A percentile compares a stretch with the other conserved stretches of the same genome.
phyloP scores from a whole-genome alignment of 2,888 invertebrate genomes.

The Andrena marginata region DNA sequence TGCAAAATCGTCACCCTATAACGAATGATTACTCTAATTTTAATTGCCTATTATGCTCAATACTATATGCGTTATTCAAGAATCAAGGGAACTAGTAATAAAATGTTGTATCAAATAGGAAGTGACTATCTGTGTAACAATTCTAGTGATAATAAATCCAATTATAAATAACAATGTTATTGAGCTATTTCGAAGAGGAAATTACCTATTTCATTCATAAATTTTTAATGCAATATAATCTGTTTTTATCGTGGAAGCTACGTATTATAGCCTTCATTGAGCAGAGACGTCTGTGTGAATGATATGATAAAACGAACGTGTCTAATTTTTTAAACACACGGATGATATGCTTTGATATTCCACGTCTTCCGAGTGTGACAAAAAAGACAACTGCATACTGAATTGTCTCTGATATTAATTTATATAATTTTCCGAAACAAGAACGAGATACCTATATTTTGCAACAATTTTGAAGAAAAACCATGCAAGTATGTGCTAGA shows the following conservation, averaged over 20 bases:
- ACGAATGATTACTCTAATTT: not conserved
- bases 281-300: not conserved
- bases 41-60: not conserved
- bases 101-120: slow-evolving; percentile 34
- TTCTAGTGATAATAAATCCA: slow-evolving; percentile 50
- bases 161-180: slow-evolving; percentile 38
- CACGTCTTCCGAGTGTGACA: too few relatives aligned
- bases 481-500: not conserved
- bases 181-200: slow-evolving; percentile 5
- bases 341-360: too few relatives aligned
- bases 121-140: slow-evolving; percentile 51
- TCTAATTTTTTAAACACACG: not conserved
- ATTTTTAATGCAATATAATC: not conserved
- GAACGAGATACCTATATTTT: not conserved
- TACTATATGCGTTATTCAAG: not conserved
- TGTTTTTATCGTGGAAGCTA: too few relatives aligned
- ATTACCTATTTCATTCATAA: slow-evolving; percentile 20
- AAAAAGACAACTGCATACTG: too few relatives aligned
- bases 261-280: not conserved
- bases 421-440: not conserved
- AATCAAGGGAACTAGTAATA: not conserved
- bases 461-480: not conserved
- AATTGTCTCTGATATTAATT: not conserved
- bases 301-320: not conserved
- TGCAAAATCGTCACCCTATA: too few relatives aligned